These are phyloP conservation scores for Lepilemur septentrionalis DNA, from an alignment of 2,797 vertebrate genomes.

Conservation along the genomic window DNA sequence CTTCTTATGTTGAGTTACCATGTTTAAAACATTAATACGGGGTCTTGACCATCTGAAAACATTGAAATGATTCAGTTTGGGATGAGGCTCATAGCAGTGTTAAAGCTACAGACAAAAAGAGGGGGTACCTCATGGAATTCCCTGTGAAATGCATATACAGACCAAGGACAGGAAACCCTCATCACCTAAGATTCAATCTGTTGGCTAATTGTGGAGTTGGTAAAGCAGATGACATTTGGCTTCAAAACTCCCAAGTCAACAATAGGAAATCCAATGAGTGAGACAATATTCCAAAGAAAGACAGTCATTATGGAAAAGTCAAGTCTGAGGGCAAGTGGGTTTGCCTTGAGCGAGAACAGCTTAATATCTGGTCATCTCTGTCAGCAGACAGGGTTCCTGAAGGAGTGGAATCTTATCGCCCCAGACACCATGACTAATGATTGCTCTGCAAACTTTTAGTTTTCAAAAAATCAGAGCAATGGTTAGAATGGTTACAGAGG, in stretches of 20 bases:
- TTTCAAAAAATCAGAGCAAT: background rate
- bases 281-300: slow-evolving; percentile 6
- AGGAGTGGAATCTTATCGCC: background rate
- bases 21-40: background rate
- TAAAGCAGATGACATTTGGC: background rate
- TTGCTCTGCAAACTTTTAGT: background rate
- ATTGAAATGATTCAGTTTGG: background rate
- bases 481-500: background rate
- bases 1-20: slow-evolving; percentile 21
- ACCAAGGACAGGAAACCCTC: background rate
- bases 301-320: background rate
- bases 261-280: background rate
- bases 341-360: background rate
- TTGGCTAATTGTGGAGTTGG: background rate
- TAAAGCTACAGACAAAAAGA: background rate
- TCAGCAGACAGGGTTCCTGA: background rate
- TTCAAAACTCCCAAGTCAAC: background rate
- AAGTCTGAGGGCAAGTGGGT: background rate
- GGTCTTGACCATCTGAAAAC: background rate
- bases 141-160: background rate
- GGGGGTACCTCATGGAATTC: background rate
- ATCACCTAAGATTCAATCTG: background rate
- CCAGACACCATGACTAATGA: background rate
- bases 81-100: background rate
- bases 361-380: background rate